Base-by-base conservation (phyloP, 2,888 invertebrate species). In the Rhamnusium bicolor region DNA sequence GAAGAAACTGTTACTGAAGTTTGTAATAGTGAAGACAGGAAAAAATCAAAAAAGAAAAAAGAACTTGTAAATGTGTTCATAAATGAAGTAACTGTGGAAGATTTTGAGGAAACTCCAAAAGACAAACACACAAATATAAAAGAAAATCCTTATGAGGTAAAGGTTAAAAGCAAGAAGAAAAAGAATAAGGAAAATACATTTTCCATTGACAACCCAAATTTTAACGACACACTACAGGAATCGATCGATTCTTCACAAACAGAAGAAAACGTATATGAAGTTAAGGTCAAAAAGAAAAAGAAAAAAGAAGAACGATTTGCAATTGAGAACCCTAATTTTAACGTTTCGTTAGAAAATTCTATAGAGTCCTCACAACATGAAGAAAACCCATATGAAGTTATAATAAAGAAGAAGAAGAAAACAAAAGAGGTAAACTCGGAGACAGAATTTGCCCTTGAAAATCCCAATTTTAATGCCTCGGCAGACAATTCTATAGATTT, bases 141-240 rank as follows among this genome's bases (percentile, higher is more conserved):
- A 56, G 58, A 70, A 69, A 76, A 76, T 67, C 60, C 71, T 5
- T 74, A 71, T 69, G 80, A 78, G 66, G 61, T 79, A 1, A 74
- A 75, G 66, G 51, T 63, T 14, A 76, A 78, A 46, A 76, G 75
- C 54, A 75, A 53, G 27, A 77, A 78, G 40, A 79, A 77, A 60
- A 73, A 68, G 19, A 51, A 51, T 8, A 19, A 51, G 3, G 18
- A 32, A 76, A 74, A 67, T 71, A 67, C 51, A 73, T 60, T 40
- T 53, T 67, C 79, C 53, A 18, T 79, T 60, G 81, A 81, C 66
- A 83, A 84, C 73, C 79, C 80, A 7, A 68, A 61, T 32, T 82
- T 81, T 72, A 67, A 61, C 49, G 69, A 69, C 10, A 63, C 71
- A 19, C 62, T 32, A 56, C 60, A 60, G 27, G 62, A 32, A 56